A percentile compares a stretch with the other conserved stretches of the same genome.
Evolutionary conservation across 1,140 invertebrate species (phyloP).

Genomic region (Musca vetustissima): DNA sequence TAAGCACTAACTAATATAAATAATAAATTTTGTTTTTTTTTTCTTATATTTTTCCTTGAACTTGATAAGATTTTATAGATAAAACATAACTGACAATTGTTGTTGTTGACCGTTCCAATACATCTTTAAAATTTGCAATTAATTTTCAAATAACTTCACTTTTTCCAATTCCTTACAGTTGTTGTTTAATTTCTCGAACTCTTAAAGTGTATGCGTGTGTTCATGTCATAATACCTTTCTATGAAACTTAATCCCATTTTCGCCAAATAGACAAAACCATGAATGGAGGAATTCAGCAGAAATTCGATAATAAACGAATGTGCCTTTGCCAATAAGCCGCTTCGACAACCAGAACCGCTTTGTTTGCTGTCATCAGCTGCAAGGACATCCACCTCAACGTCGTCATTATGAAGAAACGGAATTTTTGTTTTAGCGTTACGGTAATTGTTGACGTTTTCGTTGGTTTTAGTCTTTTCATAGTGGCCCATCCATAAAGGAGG

Average conservation of each 20-base stretch:
- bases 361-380: background rate
- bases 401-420: background rate
- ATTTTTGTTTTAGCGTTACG: background rate
- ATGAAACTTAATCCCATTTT: slow-evolving; percentile 47
- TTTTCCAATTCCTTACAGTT: too few relatives aligned
- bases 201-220: too few relatives aligned
- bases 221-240: slow-evolving; percentile 37
- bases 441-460: background rate
- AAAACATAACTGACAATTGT: too few relatives aligned
- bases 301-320: slow-evolving; percentile 51
- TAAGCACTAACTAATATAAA: too few relatives aligned
- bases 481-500: slow-evolving; percentile 41
- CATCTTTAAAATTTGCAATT: too few relatives aligned
- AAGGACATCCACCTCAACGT: background rate
- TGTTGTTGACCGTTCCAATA: too few relatives aligned
- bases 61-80: too few relatives aligned
- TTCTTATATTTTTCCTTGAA: too few relatives aligned
- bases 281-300: slow-evolving; percentile 49
- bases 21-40: too few relatives aligned
- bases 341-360: background rate
- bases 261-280: slow-evolving; percentile 53
- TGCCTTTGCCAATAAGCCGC: slow-evolving; percentile 35
- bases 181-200: too few relatives aligned
- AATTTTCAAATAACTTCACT: too few relatives aligned
- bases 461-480: background rate